Conservation (phyloP, 2,797 vertebrate species). For the Petrocephalus sullivani region DNA sequence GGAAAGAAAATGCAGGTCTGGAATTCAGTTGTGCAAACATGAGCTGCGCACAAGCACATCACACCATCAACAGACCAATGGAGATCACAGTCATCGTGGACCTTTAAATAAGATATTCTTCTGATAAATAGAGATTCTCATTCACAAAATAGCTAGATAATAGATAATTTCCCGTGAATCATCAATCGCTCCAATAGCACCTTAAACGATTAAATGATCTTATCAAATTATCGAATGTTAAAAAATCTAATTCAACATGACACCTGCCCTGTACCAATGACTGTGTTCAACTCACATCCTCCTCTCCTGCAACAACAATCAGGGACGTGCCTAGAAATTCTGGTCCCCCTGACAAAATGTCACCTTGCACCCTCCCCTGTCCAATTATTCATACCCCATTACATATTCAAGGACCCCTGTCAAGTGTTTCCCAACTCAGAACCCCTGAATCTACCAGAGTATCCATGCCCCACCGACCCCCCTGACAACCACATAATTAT, state of each 20-base stretch:
- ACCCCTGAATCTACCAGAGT: neutral
- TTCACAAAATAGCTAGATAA: neutral
- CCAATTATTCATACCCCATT: neutral
- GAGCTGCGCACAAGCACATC: neutral
- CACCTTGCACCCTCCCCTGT: neutral
- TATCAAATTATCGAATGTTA: no score
- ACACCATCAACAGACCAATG: neutral
- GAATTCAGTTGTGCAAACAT: no score
- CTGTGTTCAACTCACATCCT: neutral
- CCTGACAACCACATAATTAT: neutral
- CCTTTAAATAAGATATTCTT: neutral
- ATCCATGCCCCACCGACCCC: neutral
- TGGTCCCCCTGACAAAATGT: neutral
- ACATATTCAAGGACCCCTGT: neutral
- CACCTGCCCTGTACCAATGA: neutral
- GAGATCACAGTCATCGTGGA: neutral
- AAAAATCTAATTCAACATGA: neutral
- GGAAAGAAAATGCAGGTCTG: neutral
- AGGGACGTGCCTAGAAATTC: neutral
- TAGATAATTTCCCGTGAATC: neutral
- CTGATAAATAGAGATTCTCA: neutral
- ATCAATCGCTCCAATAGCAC: neutral
- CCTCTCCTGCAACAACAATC: neutral
- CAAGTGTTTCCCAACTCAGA: neutral
- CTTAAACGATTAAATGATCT: neutral